A percentile compares a stretch with the other conserved stretches of the same genome.
Evolutionary conservation across 2,888 invertebrate species (phyloP).

Genomic region (Clostera curtula): DNA sequence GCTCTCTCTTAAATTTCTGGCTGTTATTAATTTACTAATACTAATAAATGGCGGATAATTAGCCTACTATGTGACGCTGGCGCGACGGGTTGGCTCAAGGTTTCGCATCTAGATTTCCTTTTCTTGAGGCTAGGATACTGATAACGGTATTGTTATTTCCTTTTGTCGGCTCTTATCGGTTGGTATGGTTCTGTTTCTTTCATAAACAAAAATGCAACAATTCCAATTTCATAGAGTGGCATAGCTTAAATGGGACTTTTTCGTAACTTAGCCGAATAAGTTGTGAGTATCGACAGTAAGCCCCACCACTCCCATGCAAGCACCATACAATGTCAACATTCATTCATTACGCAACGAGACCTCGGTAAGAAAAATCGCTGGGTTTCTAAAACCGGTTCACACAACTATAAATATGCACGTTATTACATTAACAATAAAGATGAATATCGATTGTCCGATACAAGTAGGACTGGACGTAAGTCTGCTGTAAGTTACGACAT

Average conservation of each 20-base stretch:
- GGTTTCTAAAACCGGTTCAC: constrained; percentile 41
- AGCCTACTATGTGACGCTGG: too few species aligned
- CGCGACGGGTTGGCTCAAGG: too few species aligned
- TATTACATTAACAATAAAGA: constrained; percentile 22
- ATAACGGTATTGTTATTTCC: too few species aligned
- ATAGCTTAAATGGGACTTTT: neutral
- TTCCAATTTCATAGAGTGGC: too few species aligned
- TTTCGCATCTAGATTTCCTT: too few species aligned
- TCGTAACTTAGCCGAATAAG: constrained; percentile 14
- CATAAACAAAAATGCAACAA: too few species aligned
- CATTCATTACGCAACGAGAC: constrained; percentile 64
- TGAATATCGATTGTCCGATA: constrained; percentile 19
- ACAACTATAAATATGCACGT: constrained; percentile 19
- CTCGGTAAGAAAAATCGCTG: constrained; percentile 54
- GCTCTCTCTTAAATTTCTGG: too few species aligned
- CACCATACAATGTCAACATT: constrained; percentile 61
- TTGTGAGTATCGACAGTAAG: constrained; percentile 17
- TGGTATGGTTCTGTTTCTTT: too few species aligned
- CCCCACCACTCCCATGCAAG: constrained; percentile 27
- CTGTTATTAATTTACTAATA: neutral
- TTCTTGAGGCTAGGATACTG: too few species aligned
- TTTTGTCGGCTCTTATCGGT: too few species aligned
- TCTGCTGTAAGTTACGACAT: constrained; percentile 34
- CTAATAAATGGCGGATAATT: too few species aligned
- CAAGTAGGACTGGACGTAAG: constrained; percentile 34